Evolutionary conservation across 1,140 invertebrate genomes (phyloP).

Genomic region (Drosophila lacteicornis): DNA sequence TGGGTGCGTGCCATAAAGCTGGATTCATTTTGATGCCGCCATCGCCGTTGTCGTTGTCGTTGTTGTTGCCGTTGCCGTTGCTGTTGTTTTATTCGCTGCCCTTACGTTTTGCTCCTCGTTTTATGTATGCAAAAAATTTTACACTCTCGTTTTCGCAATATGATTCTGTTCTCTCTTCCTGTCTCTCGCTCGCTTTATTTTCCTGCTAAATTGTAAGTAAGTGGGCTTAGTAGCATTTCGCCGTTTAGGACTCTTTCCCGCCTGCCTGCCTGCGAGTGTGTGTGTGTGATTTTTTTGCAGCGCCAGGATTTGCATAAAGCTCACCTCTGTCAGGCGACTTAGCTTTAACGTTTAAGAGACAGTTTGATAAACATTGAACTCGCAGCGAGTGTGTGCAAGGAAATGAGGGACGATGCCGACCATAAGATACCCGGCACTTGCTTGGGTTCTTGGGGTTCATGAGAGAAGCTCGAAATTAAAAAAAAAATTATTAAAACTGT

Average conservation of each 20-base stretch:
- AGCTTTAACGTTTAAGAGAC: slow-evolving; percentile 66
- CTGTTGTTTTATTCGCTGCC: slow-evolving; percentile 55
- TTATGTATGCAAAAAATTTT: slow-evolving; percentile 80
- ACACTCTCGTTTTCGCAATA: slow-evolving; percentile 79
- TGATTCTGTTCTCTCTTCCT: slow-evolving; percentile 55
- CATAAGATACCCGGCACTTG: background rate
- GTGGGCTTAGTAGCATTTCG: slow-evolving; percentile 82
- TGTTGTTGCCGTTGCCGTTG: background rate
- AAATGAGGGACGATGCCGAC: too few relatives aligned
- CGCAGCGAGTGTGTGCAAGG: slow-evolving; percentile 1
- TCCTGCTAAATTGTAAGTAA: slow-evolving; percentile 80
- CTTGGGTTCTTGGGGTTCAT: background rate
- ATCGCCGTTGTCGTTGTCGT: slow-evolving; percentile 2
- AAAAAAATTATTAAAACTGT: too few relatives aligned
- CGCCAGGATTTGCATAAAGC: slow-evolving; percentile 75
- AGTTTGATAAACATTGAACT: slow-evolving; percentile 70
- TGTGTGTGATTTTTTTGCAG: slow-evolving; percentile 52
- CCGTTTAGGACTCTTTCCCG: slow-evolving; percentile 59
- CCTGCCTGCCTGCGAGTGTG: slow-evolving; percentile 20
- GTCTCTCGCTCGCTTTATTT: slow-evolving; percentile 52
- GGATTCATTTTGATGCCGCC: slow-evolving; percentile 70
- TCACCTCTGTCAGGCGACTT: slow-evolving; percentile 61
- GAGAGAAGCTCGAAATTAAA: too few relatives aligned
- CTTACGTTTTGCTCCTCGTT: slow-evolving; percentile 55
- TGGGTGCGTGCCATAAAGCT: slow-evolving; percentile 77